Percentiles rank a stretch among this genome's conserved stretches.
Conservation (phyloP, 2,797 vertebrate genomes). For the Apogon hyalosoma region DNA sequence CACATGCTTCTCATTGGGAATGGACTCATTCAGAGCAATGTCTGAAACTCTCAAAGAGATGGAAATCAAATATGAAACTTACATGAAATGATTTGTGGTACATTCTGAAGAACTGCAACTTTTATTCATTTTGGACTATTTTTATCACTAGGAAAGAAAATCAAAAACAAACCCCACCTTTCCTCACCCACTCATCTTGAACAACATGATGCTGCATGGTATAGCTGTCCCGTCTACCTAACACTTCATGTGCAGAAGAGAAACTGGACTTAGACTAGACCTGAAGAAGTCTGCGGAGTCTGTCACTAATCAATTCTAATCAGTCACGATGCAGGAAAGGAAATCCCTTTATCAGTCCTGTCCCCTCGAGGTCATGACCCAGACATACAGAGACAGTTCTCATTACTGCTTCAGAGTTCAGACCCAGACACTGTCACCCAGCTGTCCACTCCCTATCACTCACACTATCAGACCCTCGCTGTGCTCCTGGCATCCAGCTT, state of each 20-base stretch:
- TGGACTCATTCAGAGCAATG: slow-evolving; percentile 11
- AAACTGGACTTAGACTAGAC: slow-evolving; percentile 38
- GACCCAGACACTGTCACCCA: slow-evolving; percentile 51
- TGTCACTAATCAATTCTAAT: slow-evolving; percentile 73
- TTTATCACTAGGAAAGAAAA: background rate
- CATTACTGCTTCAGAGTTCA: slow-evolving; percentile 61
- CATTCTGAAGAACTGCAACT: slow-evolving; percentile 9
- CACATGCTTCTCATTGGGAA: slow-evolving; percentile 31
- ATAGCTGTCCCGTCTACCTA: slow-evolving; percentile 24
- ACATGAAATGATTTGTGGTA: slow-evolving; percentile 2
- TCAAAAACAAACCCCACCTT: slow-evolving; percentile 14
- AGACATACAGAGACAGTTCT: slow-evolving; percentile 67
- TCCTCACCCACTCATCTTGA: slow-evolving; percentile 25
- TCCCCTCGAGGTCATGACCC: slow-evolving; percentile 71
- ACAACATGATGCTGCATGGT: slow-evolving; percentile 23
- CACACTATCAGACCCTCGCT: slow-evolving; percentile 14
- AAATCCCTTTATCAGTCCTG: slow-evolving; percentile 80
- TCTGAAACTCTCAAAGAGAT: background rate
- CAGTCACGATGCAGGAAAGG: slow-evolving; percentile 67
- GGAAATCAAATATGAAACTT: slow-evolving; percentile 7
- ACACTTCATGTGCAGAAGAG: slow-evolving; percentile 44
- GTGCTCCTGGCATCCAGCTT: background rate
- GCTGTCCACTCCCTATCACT: slow-evolving; percentile 46
- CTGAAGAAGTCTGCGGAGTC: slow-evolving; percentile 53
- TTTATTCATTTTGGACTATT: slow-evolving; percentile 15